Conservation (phyloP, 2,797 vertebrate genomes). For the Poecilia velifera region DNA sequence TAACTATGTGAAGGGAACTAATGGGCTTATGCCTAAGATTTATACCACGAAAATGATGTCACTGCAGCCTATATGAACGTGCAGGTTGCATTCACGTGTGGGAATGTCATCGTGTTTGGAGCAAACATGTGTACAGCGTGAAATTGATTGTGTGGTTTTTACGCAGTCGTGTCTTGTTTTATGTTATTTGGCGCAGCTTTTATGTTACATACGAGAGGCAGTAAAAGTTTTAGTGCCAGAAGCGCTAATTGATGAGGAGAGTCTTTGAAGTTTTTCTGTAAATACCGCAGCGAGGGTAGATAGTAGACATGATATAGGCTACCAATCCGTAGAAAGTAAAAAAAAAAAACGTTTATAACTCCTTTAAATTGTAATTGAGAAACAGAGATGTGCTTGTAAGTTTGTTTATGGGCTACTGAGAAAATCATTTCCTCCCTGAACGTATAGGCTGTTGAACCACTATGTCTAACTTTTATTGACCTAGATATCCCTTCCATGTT, state of each 20-base stretch:
- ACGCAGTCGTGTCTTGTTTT: conserved; percentile 31
- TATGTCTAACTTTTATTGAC: conserved; percentile 44
- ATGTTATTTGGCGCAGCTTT: conserved; percentile 30
- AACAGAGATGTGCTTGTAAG: conserved; percentile 31
- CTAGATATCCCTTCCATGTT: conserved; percentile 30
- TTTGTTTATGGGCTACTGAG: conserved; percentile 12
- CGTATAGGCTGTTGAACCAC: neutral
- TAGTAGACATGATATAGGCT: neutral
- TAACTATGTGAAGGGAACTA: neutral
- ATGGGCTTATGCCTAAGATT: neutral
- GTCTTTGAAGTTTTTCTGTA: conserved; percentile 11
- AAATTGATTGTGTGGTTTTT: conserved; percentile 64
- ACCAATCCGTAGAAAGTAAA: neutral
- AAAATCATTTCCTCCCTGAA: conserved; percentile 17
- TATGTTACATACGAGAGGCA: conserved; percentile 22
- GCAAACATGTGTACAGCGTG: conserved; percentile 13
- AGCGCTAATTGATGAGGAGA: conserved; percentile 21
- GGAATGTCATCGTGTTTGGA: conserved; percentile 1
- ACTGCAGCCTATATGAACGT: neutral
- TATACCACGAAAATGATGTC: conserved; percentile 11
- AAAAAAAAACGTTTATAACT: neutral
- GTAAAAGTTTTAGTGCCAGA: conserved; percentile 41
- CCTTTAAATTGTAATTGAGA: conserved; percentile 1
- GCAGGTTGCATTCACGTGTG: conserved; percentile 35
- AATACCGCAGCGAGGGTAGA: neutral